Base-by-base conservation (phyloP, 2,888 invertebrate species). In the Apoda limacodes region DNA sequence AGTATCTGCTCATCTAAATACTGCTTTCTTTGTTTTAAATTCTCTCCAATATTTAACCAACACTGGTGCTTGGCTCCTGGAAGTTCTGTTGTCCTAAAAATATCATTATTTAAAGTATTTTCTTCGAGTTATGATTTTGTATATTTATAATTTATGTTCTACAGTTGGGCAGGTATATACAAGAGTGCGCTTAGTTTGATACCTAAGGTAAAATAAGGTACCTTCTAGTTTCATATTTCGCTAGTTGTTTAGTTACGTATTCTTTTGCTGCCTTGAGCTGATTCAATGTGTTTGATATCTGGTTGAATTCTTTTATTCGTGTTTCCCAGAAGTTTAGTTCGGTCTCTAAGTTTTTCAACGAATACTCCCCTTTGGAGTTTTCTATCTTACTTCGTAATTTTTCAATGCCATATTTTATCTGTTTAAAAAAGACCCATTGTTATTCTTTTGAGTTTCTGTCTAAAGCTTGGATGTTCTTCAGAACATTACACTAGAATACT, bases 271-370 rank as follows among this genome's bases (percentile, higher is more conserved):
- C 31, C 17, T 56, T 53, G 2, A 70, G 34, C 28, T 47, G 50
- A 0, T 34, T 35, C 1, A 74, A 25, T 0, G 46, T 48, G 0
- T 40, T 27, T 2, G 55, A 47, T n/a, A 70, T 59, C 13, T 46
- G 37, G 2, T 49, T 39, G 22, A 67, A 66, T 0, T 66, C 62
- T 1, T 30, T 13, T 3, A 64, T 20, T 15, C 43, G 57, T 3
- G 28, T 35, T 14, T 41, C 36, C 69, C 70, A 72, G 37, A 56
- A 60, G 0, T 22, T 27, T 2, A 49, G 46, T 31, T 74, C 72
- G 5, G 55, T 43, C 11, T 53, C 42, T 1, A 74, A 28, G 1
- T 52, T 50, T 2, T 39, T 11, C 1, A 56, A 29, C 0, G 58
- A 46, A 2, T 40, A 37, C 1, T 46, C 40, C n/a, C 39, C 37